Percentiles rank a stretch among this genome's conserved stretches.
These are phyloP conservation scores for Caenorhabditis remanei DNA, from an alignment of 1,140 invertebrate species.

Conservation along the genomic window DNA sequence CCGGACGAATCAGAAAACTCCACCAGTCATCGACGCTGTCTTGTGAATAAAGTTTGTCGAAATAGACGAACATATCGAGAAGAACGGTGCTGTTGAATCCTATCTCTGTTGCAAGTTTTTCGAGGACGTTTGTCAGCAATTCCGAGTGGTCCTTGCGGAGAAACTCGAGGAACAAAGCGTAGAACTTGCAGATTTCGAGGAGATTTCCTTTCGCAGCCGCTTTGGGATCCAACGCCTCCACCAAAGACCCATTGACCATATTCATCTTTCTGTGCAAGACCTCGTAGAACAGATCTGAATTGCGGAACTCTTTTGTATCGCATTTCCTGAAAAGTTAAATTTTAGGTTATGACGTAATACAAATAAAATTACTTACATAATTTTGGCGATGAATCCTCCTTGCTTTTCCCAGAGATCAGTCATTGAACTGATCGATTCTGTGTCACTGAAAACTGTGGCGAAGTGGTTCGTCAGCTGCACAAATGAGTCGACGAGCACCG, in stretches of 20 bases:
- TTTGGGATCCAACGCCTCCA: background rate
- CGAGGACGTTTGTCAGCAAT: background rate
- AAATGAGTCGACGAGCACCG: background rate
- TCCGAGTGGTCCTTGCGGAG: background rate
- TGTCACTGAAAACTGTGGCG: background rate
- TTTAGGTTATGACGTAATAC: background rate
- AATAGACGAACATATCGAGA: background rate
- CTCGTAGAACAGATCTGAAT: slow-evolving; percentile 1
- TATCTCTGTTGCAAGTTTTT: background rate
- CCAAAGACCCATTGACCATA: background rate
- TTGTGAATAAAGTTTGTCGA: background rate
- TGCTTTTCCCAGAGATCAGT: background rate
- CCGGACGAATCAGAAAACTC: background rate
- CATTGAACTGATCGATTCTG: background rate
- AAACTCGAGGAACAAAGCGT: background rate
- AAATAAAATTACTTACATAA: background rate
- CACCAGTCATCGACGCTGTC: background rate
- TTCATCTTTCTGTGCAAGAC: background rate
- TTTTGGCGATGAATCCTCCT: background rate
- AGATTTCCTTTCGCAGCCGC: background rate
- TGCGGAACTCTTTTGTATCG: background rate
- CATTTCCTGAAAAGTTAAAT: background rate
- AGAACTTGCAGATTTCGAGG: slow-evolving; percentile 26
- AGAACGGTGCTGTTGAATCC: background rate
- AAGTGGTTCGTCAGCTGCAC: background rate